A percentile compares a stretch with the other conserved stretches of the same genome.
Conservation (phyloP, 1,140 invertebrate genomes). For the Atta cephalotes region DNA sequence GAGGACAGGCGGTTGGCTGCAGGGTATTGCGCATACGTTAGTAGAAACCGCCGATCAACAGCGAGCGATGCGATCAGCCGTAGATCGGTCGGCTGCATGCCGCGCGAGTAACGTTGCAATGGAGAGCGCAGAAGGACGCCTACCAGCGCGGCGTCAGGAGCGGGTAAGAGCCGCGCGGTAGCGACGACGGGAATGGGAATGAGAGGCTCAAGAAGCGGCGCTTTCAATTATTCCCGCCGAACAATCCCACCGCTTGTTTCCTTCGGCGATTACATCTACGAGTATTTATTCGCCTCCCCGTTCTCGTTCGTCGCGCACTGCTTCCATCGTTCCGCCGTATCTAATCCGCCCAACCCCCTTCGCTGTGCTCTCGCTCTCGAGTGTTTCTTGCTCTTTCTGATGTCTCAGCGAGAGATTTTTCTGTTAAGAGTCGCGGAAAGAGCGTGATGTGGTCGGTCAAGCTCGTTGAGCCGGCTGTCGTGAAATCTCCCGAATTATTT, state of each 20-base stretch:
- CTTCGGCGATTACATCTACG: slow-evolving; percentile 86
- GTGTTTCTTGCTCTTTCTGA: slow-evolving; percentile 17
- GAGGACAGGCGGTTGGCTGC: slow-evolving; percentile 78
- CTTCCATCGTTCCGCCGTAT: slow-evolving; percentile 65
- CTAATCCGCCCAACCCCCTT: slow-evolving; percentile 62
- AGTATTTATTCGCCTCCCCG: slow-evolving; percentile 84
- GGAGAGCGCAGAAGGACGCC: slow-evolving; percentile 56
- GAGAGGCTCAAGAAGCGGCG: slow-evolving; percentile 85
- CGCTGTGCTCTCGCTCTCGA: slow-evolving; percentile 4
- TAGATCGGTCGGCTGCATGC: slow-evolving; percentile 68
- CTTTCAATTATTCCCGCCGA: slow-evolving; percentile 86
- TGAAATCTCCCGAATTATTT: slow-evolving; percentile 21
- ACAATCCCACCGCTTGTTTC: slow-evolving; percentile 86
- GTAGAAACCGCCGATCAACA: slow-evolving; percentile 82
- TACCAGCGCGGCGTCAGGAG: slow-evolving; percentile 65
- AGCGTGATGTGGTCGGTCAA: neutral
- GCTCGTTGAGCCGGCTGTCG: slow-evolving; percentile 3
- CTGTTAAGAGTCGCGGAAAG: slow-evolving; percentile 25
- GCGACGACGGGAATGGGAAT: slow-evolving; percentile 81
- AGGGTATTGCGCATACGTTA: slow-evolving; percentile 85
- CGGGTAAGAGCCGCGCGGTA: slow-evolving; percentile 62
- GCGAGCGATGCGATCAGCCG: slow-evolving; percentile 79
- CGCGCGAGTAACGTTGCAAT: slow-evolving; percentile 67
- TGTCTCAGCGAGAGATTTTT: slow-evolving; percentile 25
- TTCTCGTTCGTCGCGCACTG: slow-evolving; percentile 63